phyloP scores from a whole-genome alignment of 2,888 invertebrate species.

The Zaprionus lineosus region DNA sequence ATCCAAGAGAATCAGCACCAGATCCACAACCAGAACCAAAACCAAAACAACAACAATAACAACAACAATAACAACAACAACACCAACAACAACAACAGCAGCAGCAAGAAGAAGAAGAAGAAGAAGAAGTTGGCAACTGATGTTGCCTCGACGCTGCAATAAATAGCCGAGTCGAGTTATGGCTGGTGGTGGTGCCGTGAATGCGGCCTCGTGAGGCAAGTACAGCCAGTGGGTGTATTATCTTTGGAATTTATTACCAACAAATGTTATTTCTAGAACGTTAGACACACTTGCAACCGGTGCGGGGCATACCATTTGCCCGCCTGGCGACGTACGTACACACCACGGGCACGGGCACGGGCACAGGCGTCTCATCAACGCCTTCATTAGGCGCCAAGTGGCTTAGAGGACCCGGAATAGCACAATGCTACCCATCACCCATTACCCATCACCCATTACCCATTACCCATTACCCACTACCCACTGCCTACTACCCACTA shows the following conservation, averaged over 20 bases:
- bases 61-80: constrained; percentile 4
- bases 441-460: background rate
- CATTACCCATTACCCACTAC: background rate
- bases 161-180: constrained; percentile 68
- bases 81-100: constrained; percentile 7
- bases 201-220: background rate
- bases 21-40: background rate
- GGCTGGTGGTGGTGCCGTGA: constrained; percentile 30
- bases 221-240: constrained; percentile 68
- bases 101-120: constrained; percentile 6
- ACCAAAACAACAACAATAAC: constrained; percentile 18
- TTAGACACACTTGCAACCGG: constrained; percentile 56
- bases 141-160: constrained; percentile 56
- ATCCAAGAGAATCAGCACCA: too few species aligned
- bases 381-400: constrained; percentile 69
- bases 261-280: constrained; percentile 78
- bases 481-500: background rate
- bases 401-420: constrained; percentile 27
- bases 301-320: background rate
- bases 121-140: constrained; percentile 47
- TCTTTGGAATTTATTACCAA: constrained; percentile 76
- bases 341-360: too few species aligned
- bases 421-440: background rate
- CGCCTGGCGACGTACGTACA: too few species aligned
- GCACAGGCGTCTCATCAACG: constrained; percentile 67